Base-by-base conservation (phyloP, 2,797 vertebrate species). In the Adrianichthys oophorus region DNA sequence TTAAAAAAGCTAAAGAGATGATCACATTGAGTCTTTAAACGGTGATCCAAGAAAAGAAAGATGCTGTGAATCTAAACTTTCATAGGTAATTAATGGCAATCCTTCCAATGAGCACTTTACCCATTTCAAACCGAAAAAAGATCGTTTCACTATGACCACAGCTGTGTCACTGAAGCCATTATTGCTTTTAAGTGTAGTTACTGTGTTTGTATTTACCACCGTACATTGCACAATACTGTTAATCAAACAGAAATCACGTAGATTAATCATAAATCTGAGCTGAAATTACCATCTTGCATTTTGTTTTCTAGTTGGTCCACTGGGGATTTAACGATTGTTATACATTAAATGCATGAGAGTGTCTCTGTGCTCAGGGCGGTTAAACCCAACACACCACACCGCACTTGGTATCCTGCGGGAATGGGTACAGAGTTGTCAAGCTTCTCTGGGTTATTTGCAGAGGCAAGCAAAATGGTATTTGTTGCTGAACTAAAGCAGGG, bases 401-500 rank as follows among this genome's bases (percentile, higher is more conserved):
- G 53, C 62, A 75, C 62, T 73, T 51, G 78, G 72, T 51, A 29
- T 77, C 79, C 71, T 59, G 23, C 47, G 66, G 78, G 68, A 72
- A 45, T 77, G 62, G 6, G 70, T 74, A 67, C 63, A 68, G 32
- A 75, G 74, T 77, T 66, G 82, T 81, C 67, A 79, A 70, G 71
- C 59, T 23, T 87, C 62, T 79, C 84, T 87, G 70, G 51, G 41
- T 91, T 89, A 90, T 88, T 68, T 59, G 74, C 66, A 74, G 64
- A 72, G 88, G 87, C 88, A 88, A 86, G 87, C 72, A 75, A 70
- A 83, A 79, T 79, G 45, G 62, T 78, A 75, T 78, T 84, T 83
- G 68, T 70, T 70, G 69, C 76, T 84, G 65, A 74, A 68, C 62
- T 79, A 77, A 90, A 89, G 83, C 90, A 81, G 82, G 78, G 84